Evolutionary conservation across 1,140 invertebrate genomes (phyloP), one percentile per base, ranked within the genome.

Genomic region (Leptopilina clavipes): DNA sequence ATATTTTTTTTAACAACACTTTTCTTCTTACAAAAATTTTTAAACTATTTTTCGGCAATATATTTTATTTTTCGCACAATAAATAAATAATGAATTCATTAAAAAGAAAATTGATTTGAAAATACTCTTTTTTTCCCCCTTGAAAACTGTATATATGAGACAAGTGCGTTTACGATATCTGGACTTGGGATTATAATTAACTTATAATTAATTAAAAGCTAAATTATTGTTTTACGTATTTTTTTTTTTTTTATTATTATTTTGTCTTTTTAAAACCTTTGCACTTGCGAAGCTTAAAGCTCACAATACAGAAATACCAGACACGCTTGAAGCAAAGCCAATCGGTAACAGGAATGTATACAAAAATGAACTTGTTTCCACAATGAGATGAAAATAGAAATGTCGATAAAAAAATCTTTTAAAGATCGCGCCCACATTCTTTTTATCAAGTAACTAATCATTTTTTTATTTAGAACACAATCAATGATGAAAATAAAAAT

Each of bases 261-360:
- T n/a, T 65, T 14, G 8, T 22, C 54, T 22, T 18, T 59, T 59
- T 59, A 19, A 19, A 59, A 10, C 54, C 54, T 3, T 59, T 59
- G 54, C 54, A 59, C 18, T 59, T 59, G 54, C 54, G 54, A 59
- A 59, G 54, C 54, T 59, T 22, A 10, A 48, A 48, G 45, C 45
- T 54, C 11, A 65, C 12, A 65, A 65, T 65, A 65, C 59, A 65
- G 25, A 65, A 65, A 65, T 65, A 65, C 25, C 59, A 65, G 59
- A 37, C 25, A 65, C 11, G 25, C 14, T 37, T 65, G 22, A 37
- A 65, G 59, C 59, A 31, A 65, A n/a, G 59, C 59, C 25, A 65
- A 31, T 65, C 59, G 25, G 59, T n/a, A 65, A 65, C 25, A 65
- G 59, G 59, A 65, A 65, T 65, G 59, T 65, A 12, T 65, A 65